Conservation (phyloP, 2,797 vertebrate genomes). For the Perodicticus potto region DNA sequence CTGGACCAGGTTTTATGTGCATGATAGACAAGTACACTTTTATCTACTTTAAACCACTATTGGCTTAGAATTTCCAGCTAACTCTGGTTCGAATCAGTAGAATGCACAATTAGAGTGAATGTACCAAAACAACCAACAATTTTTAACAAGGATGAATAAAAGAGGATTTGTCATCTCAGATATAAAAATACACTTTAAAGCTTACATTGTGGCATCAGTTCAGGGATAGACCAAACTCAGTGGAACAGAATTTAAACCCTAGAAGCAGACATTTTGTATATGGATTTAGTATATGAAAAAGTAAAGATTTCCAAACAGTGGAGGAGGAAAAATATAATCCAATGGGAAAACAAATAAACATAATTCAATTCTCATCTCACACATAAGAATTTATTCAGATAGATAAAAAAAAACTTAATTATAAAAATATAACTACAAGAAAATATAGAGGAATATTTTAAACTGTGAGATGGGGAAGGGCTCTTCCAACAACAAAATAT, state of each 20-base stretch:
- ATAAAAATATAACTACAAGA: background rate
- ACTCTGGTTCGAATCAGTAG: background rate
- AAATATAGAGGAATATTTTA: background rate
- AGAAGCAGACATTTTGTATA: background rate
- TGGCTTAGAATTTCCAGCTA: background rate
- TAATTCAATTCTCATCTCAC: background rate
- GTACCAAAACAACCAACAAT: background rate
- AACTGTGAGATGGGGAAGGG: background rate
- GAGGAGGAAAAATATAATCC: background rate
- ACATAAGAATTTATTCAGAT: background rate
- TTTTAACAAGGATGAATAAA: background rate
- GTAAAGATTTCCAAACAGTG: background rate
- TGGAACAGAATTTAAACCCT: background rate
- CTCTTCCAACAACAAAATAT: conserved; percentile 3
- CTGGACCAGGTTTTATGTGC: background rate
- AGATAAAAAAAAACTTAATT: background rate
- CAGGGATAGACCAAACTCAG: background rate
- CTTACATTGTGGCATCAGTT: background rate
- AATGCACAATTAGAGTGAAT: background rate
- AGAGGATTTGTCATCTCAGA: background rate
- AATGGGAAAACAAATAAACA: background rate
- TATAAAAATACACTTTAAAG: background rate
- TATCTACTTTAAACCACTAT: background rate
- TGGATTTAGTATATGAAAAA: background rate
- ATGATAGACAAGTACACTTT: background rate